Evolutionary conservation across 2,113 vertebrate genomes (phyloP).

Genomic region (Helogale parvula): DNA sequence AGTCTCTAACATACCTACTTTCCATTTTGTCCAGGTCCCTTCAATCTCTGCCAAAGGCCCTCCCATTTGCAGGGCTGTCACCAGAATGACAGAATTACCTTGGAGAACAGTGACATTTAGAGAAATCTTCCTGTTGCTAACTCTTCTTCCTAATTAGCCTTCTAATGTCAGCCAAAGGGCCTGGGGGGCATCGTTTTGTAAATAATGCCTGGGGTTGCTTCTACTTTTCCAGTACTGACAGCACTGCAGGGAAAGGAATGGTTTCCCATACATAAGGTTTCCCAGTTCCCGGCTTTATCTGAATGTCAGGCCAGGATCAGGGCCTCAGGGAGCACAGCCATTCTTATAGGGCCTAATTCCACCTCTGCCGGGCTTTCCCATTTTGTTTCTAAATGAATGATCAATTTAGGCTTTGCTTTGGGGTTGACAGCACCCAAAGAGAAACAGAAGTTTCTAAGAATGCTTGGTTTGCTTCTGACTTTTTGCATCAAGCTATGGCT

Average conservation of each 20-base stretch:
- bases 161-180: not conserved
- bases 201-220: not conserved
- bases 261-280: fast-evolving
- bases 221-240: not conserved
- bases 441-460: not conserved
- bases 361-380: not conserved
- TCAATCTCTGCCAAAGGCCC: not conserved
- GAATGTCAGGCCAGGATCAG: not conserved
- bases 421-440: not conserved
- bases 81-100: fast-evolving
- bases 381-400: not conserved
- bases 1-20: not conserved
- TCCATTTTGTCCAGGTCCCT: not conserved
- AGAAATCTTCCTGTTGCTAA: not conserved
- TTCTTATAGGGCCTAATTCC: not conserved
- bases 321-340: not conserved
- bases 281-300: not conserved
- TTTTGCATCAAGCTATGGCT: too few relatives aligned
- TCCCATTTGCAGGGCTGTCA: not conserved
- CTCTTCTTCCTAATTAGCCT: not conserved
- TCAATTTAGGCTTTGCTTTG: not conserved
- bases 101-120: not conserved
- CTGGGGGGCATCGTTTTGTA: not conserved
- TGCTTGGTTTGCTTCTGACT: not conserved
- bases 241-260: not conserved